These are phyloP conservation scores for Danio albolineatus DNA, from an alignment of 2,797 vertebrate species.

Conservation along the genomic window DNA sequence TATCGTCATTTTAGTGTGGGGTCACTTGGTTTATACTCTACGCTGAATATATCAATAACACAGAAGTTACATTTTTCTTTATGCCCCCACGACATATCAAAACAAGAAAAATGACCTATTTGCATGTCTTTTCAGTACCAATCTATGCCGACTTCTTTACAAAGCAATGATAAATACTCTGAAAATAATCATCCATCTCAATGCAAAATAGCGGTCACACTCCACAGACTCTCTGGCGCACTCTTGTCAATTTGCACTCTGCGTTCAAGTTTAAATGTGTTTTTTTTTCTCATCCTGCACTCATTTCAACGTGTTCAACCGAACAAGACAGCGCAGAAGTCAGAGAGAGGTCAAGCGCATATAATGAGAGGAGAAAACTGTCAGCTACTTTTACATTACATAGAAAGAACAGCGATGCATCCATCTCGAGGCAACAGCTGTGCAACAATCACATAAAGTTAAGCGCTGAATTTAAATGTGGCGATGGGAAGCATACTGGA, in stretches of 20 bases:
- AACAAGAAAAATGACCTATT: constrained; percentile 19
- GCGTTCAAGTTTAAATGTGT: constrained; percentile 35
- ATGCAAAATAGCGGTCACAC: constrained; percentile 42
- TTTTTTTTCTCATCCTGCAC: constrained; percentile 44
- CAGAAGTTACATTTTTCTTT: background rate
- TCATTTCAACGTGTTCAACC: constrained; percentile 47
- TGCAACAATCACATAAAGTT: constrained; percentile 57
- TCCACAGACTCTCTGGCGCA: constrained; percentile 11
- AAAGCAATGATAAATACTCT: constrained; percentile 36
- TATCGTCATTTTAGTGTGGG: background rate
- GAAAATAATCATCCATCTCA: constrained; percentile 40
- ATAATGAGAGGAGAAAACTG: constrained; percentile 42
- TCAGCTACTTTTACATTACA: constrained; percentile 58
- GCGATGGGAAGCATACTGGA: constrained; percentile 1
- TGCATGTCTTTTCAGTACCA: constrained; percentile 13
- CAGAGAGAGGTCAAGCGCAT: constrained; percentile 66
- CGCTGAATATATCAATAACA: background rate
- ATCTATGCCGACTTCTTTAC: constrained; percentile 35
- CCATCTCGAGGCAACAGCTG: constrained; percentile 60
- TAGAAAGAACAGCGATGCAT: constrained; percentile 57
- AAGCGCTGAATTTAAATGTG: constrained; percentile 53
- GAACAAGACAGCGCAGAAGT: constrained; percentile 58
- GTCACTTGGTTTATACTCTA: background rate
- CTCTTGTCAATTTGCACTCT: constrained; percentile 32
- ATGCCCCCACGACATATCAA: background rate